Conservation (phyloP, 1,140 invertebrate genomes). For the Triops cancriformis region DNA sequence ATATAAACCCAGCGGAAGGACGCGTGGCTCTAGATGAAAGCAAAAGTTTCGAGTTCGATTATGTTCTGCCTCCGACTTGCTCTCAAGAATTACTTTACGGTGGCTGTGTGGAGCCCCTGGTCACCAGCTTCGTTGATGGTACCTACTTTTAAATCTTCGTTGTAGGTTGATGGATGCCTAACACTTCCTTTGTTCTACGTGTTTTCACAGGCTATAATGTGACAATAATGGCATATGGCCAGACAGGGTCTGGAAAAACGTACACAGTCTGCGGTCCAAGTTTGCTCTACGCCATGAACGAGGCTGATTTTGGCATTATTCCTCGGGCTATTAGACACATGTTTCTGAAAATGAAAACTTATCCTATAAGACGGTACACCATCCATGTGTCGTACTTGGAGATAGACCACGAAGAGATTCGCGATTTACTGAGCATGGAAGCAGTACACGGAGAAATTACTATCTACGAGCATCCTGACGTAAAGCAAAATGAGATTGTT, state of each 20-base stretch:
- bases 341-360: slow-evolving; percentile 51
- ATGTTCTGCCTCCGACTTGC: slow-evolving; percentile 24
- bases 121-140: slow-evolving; percentile 27
- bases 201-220: slow-evolving; percentile 49
- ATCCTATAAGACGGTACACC: slow-evolving; percentile 29
- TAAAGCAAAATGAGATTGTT: not conserved
- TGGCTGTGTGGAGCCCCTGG: slow-evolving; percentile 20
- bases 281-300: slow-evolving; percentile 54
- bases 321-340: slow-evolving; percentile 63
- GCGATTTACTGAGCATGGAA: slow-evolving; percentile 44
- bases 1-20: slow-evolving; percentile 20
- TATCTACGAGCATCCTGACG: slow-evolving; percentile 23
- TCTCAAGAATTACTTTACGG: slow-evolving; percentile 24
- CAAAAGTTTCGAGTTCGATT: slow-evolving; percentile 23
- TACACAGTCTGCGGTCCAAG: slow-evolving; percentile 67
- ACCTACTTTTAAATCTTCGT: not conserved
- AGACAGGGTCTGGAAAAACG: slow-evolving; percentile 65
- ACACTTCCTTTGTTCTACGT: not conserved
- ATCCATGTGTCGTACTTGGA: slow-evolving; percentile 52
- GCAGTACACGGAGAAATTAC: slow-evolving; percentile 26
- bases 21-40: slow-evolving; percentile 17
- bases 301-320: slow-evolving; percentile 64
- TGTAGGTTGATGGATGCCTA: not conserved
- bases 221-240: slow-evolving; percentile 67
- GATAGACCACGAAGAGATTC: slow-evolving; percentile 56